phyloP scores from a whole-genome alignment of 1,140 invertebrate species.

The Cyphomyrmex costatus region DNA sequence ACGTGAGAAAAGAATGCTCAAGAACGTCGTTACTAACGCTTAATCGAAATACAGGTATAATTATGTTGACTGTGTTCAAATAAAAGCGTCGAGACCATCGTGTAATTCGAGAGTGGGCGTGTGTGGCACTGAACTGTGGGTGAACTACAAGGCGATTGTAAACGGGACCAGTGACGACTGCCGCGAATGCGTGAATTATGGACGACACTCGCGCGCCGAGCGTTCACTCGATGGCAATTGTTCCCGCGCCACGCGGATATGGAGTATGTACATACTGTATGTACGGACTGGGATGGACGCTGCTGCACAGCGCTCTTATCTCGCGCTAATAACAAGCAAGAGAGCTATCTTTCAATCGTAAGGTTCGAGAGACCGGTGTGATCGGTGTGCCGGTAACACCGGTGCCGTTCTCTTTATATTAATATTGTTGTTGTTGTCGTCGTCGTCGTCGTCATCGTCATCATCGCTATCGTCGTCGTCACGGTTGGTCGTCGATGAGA shows the following conservation, averaged over 20 bases:
- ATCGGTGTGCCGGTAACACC: background rate
- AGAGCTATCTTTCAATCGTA: background rate
- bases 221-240: background rate
- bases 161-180: slow-evolving; percentile 75
- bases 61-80: no score
- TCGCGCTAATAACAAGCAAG: background rate
- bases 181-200: slow-evolving; percentile 41
- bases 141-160: slow-evolving; percentile 72
- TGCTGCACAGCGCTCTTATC: background rate
- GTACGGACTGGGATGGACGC: no score
- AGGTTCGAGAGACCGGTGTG: background rate
- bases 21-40: slow-evolving; percentile 26
- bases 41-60: slow-evolving; percentile 69
- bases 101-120: no score
- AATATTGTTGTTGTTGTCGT: background rate
- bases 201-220: background rate
- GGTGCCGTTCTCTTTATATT: background rate
- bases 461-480: background rate
- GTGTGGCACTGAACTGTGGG: slow-evolving; percentile 38
- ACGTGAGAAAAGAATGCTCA: no score
- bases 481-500: slow-evolving; percentile 53
- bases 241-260: slow-evolving; percentile 31
- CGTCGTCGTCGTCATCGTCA: background rate
- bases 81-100: slow-evolving; percentile 39
- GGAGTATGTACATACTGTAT: no score